Evolutionary conservation across 2,888 invertebrate species (phyloP), one percentile per base, ranked within the genome.

Genomic region (Rhopalosiphum nymphaeae): DNA sequence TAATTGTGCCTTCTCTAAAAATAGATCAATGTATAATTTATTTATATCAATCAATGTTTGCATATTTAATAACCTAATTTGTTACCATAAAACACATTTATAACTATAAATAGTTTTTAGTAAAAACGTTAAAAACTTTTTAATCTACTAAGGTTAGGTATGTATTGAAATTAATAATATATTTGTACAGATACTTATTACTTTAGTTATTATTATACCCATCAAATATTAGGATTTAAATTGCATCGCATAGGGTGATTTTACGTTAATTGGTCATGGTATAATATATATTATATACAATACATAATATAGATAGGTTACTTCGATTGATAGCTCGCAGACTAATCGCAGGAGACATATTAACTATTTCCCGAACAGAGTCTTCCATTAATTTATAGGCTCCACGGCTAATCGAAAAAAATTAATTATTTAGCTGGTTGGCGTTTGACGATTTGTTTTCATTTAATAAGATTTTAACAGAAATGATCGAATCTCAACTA

Each of bases 1-100:
- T 98, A 95, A 99, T 97, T 95, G 98, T 97, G 0, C 99, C 98
- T 94, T 98, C 98, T 95, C 98, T 98, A 95, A 95, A 95, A 93
- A 89, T 95, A 91, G 89, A 87, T 88, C 86, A 92, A 86, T 29
- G 9, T 36, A 87, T 87, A 3, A 53, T 53, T 53, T 16, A 53
- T 53, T 53, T 53, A 53, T 21, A 53, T 53, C 53, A 53, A 53
- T 53, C 53, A 21, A 53, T 44, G 26, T 46, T 86, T 3, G 46
- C 13, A 25, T 26, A 29, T 46, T 86, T 86, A 78, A 21, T 36
- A 78, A 78, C 78, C 36, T 78, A 78, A 78, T 36, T 36, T 78
- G 21, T 78, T 36, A 16, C 21, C 21, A 78, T 21, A 36, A 78
- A 36, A 16, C 7, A 36, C 7, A 9, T 36, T 57, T n/a, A 61